A percentile compares a stretch with the other conserved stretches of the same genome.
Evolutionary conservation across 2,888 invertebrate genomes (phyloP).

Genomic region (Melanophora roralis): DNA sequence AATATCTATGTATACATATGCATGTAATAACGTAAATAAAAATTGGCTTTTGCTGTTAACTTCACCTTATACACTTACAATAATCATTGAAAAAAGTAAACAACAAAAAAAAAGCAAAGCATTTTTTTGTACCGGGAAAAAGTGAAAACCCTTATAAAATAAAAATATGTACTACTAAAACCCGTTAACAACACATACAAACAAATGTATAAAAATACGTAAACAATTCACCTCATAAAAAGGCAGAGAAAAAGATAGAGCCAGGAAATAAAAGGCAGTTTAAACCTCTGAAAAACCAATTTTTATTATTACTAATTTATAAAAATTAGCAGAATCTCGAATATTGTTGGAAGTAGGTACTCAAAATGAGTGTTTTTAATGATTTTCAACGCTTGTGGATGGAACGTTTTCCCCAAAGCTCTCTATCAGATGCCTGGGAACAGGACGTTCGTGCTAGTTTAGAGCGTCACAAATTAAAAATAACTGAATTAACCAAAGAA

Average conservation of each 20-base stretch:
- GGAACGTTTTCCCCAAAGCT: slow-evolving; percentile 93
- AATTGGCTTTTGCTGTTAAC: slow-evolving; percentile 24
- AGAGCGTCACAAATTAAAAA: slow-evolving; percentile 92
- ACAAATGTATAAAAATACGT: slow-evolving; percentile 21
- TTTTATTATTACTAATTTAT: slow-evolving; percentile 32
- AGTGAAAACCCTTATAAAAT: neutral
- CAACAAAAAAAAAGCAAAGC: neutral
- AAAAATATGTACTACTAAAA: neutral
- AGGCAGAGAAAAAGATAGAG: slow-evolving; percentile 1
- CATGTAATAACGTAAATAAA: slow-evolving; percentile 15
- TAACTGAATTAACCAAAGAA: slow-evolving; percentile 88
- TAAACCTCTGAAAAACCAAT: too few relatives aligned
- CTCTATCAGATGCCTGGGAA: slow-evolving; percentile 94
- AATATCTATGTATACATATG: too few relatives aligned
- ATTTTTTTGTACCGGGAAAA: neutral
- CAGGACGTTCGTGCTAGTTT: slow-evolving; percentile 94
- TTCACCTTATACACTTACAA: slow-evolving; percentile 18
- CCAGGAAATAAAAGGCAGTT: neutral
- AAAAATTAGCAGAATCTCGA: slow-evolving; percentile 19
- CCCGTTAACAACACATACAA: neutral
- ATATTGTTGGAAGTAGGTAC: slow-evolving; percentile 17
- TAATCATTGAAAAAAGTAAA: neutral
- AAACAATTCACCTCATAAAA: slow-evolving; percentile 20
- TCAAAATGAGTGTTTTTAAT: slow-evolving; percentile 92
- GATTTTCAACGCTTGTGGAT: slow-evolving; percentile 95